Evolutionary conservation across 2,797 vertebrate genomes (phyloP), one percentile per base, ranked within the genome.

Genomic region (Dallia pectoralis): DNA sequence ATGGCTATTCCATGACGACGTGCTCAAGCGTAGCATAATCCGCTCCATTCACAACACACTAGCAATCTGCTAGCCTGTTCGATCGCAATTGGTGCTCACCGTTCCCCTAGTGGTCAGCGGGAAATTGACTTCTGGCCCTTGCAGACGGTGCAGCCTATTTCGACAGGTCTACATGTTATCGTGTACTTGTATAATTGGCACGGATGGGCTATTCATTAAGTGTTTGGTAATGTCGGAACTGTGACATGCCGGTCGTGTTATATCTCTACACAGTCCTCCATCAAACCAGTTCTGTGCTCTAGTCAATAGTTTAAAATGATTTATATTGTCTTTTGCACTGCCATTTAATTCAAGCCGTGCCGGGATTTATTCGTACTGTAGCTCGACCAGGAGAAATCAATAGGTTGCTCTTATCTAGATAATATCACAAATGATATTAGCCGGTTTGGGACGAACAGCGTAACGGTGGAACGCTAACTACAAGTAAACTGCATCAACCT

Each of bases 331-430:
- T 73, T 53, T 70, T 27, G 62, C 47, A 53, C 76, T 71, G 29
- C 53, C 67, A 67, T 73, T 66, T 68, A 69, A 77, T 70, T 69
- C 29, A 69, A 72, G 4, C 9, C 22, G 18, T 25, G 25, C 18
- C 25, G 51, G 62, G 12, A 33, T 74, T 74, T 62, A 72, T 74
- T 72, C 15, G 11, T 65, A 53, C 67, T 48, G 68, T 64, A 77
- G 29, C 71, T 67, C 25, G 49, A 73, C 53, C 62, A 69, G 62
- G 68, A 63, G 64, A 29, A 66, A 80, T 82, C 78, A 53, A 78
- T 82, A 72, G 5, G 18, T 53, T 66, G 59, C 75, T 77, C 71
- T 71, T 70, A 74, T 75, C 73, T 67, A 74, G 65, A 79, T 79
- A 79, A 77, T 65, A 82, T 66, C 64, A n/a, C 33, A 40, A 66